These are phyloP conservation scores for Mythimna albipuncta DNA, from an alignment of 2,888 invertebrate genomes.

Conservation along the genomic window DNA sequence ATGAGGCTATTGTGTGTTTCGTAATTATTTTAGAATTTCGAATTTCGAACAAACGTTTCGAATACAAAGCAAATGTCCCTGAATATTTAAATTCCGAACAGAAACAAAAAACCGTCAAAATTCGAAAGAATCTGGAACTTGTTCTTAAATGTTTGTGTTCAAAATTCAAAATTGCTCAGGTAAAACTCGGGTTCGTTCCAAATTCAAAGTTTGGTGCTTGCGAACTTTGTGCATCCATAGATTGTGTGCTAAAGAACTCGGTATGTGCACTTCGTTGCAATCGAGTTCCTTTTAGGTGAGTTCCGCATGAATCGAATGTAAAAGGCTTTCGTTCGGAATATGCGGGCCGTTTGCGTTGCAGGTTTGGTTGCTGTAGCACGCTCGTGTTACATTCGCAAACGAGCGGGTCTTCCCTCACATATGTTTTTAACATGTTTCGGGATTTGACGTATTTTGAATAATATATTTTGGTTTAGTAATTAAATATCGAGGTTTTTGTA, in stretches of 20 bases:
- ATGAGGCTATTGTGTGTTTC: conserved; percentile 33
- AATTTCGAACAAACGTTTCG: conserved; percentile 22
- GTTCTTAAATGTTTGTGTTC: conserved; percentile 52
- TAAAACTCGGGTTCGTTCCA: conserved; percentile 68
- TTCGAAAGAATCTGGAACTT: conserved; percentile 26
- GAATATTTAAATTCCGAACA: conserved; percentile 6
- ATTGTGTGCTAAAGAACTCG: conserved; percentile 76
- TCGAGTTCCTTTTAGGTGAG: conserved; percentile 76
- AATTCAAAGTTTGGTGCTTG: conserved; percentile 70
- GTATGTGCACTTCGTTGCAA: conserved; percentile 76
- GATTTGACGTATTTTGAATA: neutral
- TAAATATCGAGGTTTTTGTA: neutral
- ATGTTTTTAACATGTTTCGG: conserved; percentile 23
- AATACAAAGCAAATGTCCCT: conserved; percentile 28
- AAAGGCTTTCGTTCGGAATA: conserved; percentile 75
- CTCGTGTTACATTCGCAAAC: conserved; percentile 39
- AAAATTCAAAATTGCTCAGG: conserved; percentile 73
- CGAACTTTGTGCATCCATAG: conserved; percentile 79
- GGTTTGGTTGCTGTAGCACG: conserved; percentile 32
- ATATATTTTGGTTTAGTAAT: neutral
- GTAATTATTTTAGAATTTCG: conserved; percentile 67
- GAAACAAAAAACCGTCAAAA: conserved; percentile 1
- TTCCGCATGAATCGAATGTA: conserved; percentile 77
- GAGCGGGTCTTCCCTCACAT: conserved; percentile 20
- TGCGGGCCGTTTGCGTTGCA: conserved; percentile 73